phyloP scores from a whole-genome alignment of 2,888 invertebrate genomes.

The Tinea trinotella region DNA sequence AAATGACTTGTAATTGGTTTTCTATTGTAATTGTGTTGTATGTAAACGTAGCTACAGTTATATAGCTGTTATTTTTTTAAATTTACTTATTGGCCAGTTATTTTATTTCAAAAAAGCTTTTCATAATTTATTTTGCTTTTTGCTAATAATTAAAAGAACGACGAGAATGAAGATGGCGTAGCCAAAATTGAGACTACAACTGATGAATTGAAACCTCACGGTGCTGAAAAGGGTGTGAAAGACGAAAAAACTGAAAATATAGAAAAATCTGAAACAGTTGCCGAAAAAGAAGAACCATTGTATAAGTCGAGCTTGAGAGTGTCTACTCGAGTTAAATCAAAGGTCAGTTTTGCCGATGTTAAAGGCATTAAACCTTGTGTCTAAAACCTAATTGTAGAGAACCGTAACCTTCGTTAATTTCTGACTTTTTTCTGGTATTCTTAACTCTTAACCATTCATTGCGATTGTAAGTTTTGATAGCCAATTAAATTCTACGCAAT shows the following conservation, averaged over 20 bases:
- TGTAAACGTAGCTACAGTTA: background rate
- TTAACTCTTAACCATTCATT: background rate
- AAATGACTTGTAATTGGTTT: too few relatives aligned
- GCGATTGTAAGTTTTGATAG: too few relatives aligned
- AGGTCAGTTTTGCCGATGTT: constrained; percentile 46
- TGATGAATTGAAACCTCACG: constrained; percentile 59
- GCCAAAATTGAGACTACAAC: constrained; percentile 66
- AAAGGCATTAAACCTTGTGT: constrained; percentile 2
- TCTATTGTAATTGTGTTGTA: background rate
- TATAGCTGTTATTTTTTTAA: constrained; percentile 20
- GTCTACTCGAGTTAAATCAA: constrained; percentile 47
- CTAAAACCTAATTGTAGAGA: background rate
- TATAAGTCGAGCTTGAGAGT: constrained; percentile 64
- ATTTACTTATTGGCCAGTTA: too few relatives aligned
- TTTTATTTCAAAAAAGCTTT: constrained; percentile 22
- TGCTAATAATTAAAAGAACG: constrained; percentile 42
- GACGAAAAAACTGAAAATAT: constrained; percentile 34
- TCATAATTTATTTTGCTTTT: constrained; percentile 42
- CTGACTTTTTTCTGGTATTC: background rate
- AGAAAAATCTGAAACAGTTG: constrained; percentile 38
- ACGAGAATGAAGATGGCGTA: constrained; percentile 52
- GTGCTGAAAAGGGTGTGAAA: constrained; percentile 41
- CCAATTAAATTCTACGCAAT: too few relatives aligned
- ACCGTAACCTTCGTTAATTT: background rate
- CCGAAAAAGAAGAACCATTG: constrained; percentile 62